Conservation (phyloP, 2,888 invertebrate species). For the Cephus spinipes region DNA sequence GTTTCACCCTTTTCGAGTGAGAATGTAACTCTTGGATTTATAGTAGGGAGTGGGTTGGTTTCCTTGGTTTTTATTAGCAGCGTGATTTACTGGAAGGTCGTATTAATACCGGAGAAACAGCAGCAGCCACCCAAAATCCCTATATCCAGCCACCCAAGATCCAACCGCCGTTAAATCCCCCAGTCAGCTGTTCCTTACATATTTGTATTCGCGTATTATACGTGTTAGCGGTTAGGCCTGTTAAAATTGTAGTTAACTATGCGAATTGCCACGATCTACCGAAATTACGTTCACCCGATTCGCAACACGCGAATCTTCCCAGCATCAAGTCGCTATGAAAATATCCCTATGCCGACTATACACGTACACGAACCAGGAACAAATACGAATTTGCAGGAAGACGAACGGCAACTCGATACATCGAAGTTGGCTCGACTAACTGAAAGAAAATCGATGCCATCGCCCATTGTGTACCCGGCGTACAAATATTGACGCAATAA, state of each 20-base stretch:
- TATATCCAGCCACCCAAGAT: slow-evolving; percentile 10
- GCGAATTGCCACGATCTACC: neutral
- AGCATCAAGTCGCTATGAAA: neutral
- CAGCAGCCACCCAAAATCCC: slow-evolving; percentile 9
- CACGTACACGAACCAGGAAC: neutral
- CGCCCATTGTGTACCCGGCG: neutral
- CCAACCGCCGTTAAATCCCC: slow-evolving; percentile 16
- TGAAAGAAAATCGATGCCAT: neutral
- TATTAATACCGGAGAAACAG: slow-evolving; percentile 22
- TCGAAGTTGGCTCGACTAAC: neutral
- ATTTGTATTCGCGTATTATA: slow-evolving; percentile 9
- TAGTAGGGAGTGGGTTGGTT: slow-evolving; percentile 22
- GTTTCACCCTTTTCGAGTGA: slow-evolving; percentile 17
- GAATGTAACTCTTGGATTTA: slow-evolving; percentile 25
- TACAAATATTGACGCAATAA: neutral
- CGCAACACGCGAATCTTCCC: neutral
- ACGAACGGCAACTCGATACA: neutral
- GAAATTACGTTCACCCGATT: neutral
- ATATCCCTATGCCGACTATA: neutral
- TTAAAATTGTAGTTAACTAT: neutral
- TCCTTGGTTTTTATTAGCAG: slow-evolving; percentile 25
- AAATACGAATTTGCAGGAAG: neutral
- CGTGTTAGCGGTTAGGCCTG: slow-evolving; percentile 8
- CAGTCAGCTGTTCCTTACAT: slow-evolving; percentile 20
- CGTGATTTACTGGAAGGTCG: slow-evolving; percentile 23